These are phyloP conservation scores for Phenganax stokvisi DNA, from an alignment of 92 coral and sea anemone genomes.

Conservation along the genomic window DNA sequence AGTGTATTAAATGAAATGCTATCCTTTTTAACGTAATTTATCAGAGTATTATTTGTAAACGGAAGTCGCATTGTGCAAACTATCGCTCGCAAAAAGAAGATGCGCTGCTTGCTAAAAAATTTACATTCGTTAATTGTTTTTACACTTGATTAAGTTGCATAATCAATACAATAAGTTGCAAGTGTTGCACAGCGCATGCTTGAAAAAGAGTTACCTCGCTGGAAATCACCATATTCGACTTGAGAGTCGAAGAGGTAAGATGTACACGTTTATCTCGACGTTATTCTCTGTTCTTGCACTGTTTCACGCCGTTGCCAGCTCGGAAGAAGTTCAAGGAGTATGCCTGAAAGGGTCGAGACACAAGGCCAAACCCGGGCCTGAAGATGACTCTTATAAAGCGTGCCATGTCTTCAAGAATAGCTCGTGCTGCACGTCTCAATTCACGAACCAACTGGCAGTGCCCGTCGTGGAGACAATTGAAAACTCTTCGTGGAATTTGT, in stretches of 20 bases:
- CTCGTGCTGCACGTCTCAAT: slow-evolving; percentile 55
- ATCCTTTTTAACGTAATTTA: no score
- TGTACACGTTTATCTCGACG: neutral
- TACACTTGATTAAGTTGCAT: neutral
- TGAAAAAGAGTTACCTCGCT: neutral
- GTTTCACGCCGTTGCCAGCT: neutral
- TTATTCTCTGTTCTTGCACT: neutral
- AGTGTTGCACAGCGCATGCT: neutral
- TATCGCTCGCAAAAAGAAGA: no score
- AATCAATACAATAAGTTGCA: neutral
- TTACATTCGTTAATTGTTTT: no score
- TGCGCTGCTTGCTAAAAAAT: no score
- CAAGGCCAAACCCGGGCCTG: slow-evolving; percentile 44
- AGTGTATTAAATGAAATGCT: no score
- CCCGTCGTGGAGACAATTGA: slow-evolving; percentile 42
- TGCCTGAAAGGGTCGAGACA: slow-evolving; percentile 47
- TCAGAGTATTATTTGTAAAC: no score
- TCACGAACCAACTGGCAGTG: slow-evolving; percentile 51
- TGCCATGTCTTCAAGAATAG: slow-evolving; percentile 49
- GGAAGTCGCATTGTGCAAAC: no score
- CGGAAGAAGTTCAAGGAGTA: slow-evolving; percentile 6
- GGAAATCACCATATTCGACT: neutral
- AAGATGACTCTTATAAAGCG: slow-evolving; percentile 29
- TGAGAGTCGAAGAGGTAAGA: neutral
- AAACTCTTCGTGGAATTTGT: slow-evolving; percentile 51